Base-by-base conservation (phyloP, 2,888 invertebrate species). In the Oscheius onirici region DNA sequence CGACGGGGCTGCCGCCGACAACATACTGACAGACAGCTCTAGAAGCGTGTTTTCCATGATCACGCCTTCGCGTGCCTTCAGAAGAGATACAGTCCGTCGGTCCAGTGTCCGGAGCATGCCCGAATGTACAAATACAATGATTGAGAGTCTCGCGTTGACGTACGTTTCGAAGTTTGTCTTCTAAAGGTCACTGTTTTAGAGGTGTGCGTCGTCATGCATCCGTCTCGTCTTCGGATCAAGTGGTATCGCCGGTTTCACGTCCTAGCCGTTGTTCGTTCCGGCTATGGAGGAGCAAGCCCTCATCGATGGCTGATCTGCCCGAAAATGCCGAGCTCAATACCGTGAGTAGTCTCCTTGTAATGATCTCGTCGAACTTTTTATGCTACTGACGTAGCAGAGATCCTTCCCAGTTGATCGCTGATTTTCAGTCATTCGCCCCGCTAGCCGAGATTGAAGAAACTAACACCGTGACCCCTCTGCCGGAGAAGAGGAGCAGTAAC, bases 81-180 rank as follows among this genome's bases (percentile, higher is more conserved):
- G 46, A 17, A 24, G 63, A 46, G 63, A 63, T 17, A 49, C 15
- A 63, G 20, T n/a, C 8, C 20, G 58, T 2, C 40, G 63, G 2
- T 49, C 63, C 26, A 63, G 63, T 20, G 46, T 46, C 6, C 63
- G 63, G 17, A 63, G 63, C 20, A 63, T 63, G 63, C 63, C 63
- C 15, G 63, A 63, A 34, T 49, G 34, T 34, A 43, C 40, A n/a
- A n/a, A 40, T 3, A 41, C 22, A 13, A 13, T 43, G 20, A 20
- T 43, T 8, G 44, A 60, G 13, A 24, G 58, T 11, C 41, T 43
- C 22, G 55, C 28, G n/a, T 28, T 26, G 28, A 55, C 24, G 55
- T 55, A 26, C 55, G 11, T 55, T 55, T 28, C 55, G 28, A 28
- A 11, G 22, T 55, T 55, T 55, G 15, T 40, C n/a, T n/a, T n/a